phyloP scores from a whole-genome alignment of 2,113 vertebrate genomes.

The Bothrops jararaca region DNA sequence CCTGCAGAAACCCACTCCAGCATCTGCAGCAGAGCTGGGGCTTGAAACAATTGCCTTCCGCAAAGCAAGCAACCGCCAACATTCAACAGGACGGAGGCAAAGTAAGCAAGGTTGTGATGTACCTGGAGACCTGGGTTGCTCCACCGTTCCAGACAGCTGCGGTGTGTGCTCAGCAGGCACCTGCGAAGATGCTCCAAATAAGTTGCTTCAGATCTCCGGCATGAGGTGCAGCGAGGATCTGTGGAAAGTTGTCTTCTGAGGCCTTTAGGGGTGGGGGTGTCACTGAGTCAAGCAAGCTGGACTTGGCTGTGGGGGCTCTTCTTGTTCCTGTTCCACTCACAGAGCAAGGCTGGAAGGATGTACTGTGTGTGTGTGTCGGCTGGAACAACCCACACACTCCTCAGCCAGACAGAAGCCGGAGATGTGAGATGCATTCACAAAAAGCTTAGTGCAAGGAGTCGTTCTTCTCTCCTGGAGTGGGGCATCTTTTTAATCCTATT shows the following conservation, averaged over 20 bases:
- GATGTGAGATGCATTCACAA: slow-evolving; percentile 71
- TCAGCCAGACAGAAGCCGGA: slow-evolving; percentile 64
- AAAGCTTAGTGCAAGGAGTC: slow-evolving; percentile 55
- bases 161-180: slow-evolving; percentile 46
- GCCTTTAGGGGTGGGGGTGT: slow-evolving; percentile 12
- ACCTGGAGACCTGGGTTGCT: slow-evolving; percentile 57
- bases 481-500: slow-evolving; percentile 48
- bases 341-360: slow-evolving; percentile 57
- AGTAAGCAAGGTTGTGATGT: slow-evolving; percentile 48
- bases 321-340: slow-evolving; percentile 65
- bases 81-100: slow-evolving; percentile 29
- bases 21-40: slow-evolving; percentile 31
- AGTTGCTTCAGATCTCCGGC: slow-evolving; percentile 45
- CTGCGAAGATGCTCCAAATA: slow-evolving; percentile 51
- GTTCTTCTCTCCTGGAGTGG: slow-evolving; percentile 38
- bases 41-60: slow-evolving; percentile 36
- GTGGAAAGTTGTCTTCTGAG: slow-evolving; percentile 58
- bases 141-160: slow-evolving; percentile 37
- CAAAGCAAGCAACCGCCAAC: slow-evolving; percentile 43
- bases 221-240: slow-evolving; percentile 52
- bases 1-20: background rate
- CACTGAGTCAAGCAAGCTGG: slow-evolving; percentile 50
- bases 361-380: slow-evolving; percentile 44
- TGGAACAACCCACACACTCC: slow-evolving; percentile 65
- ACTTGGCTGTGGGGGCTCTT: slow-evolving; percentile 58